Evolutionary conservation across 2,888 invertebrate genomes (phyloP).

Genomic region (Amiota communis): DNA sequence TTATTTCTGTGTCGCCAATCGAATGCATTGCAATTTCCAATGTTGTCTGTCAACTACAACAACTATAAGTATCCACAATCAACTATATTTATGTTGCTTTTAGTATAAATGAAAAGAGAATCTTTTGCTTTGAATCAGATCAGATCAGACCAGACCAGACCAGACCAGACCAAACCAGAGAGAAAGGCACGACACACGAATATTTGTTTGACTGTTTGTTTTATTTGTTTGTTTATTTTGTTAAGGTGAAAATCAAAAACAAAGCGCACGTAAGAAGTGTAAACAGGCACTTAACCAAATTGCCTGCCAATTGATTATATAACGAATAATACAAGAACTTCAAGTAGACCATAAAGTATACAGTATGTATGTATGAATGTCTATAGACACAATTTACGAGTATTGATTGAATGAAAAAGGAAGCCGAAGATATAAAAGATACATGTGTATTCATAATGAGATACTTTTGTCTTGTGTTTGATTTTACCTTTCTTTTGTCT

Average conservation of each 20-base stretch:
- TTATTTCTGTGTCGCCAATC: background rate
- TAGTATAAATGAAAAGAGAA: conserved; percentile 48
- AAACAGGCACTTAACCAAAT: conserved; percentile 62
- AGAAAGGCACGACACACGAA: conserved; percentile 32
- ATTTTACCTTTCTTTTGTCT: too few relatives aligned
- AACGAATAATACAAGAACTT: too few relatives aligned
- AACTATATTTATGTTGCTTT: conserved; percentile 58
- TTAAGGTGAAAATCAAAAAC: background rate
- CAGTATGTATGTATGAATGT: too few relatives aligned
- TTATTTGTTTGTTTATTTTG: too few relatives aligned
- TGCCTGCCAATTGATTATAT: conserved; percentile 52
- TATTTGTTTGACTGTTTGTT: background rate
- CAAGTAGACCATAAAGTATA: too few relatives aligned
- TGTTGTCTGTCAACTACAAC: conserved; percentile 6
- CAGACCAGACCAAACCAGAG: background rate
- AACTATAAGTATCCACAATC: background rate
- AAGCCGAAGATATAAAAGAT: too few relatives aligned
- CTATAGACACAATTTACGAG: too few relatives aligned
- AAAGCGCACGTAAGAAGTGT: conserved; percentile 42
- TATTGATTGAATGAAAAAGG: too few relatives aligned
- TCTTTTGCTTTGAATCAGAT: too few relatives aligned
- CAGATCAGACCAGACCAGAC: too few relatives aligned
- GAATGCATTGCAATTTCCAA: background rate
- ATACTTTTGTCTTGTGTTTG: too few relatives aligned
- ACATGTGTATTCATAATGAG: too few relatives aligned